These are phyloP conservation scores for Oncorhynchus keta DNA, from an alignment of 2,113 vertebrate species.

Conservation along the genomic window DNA sequence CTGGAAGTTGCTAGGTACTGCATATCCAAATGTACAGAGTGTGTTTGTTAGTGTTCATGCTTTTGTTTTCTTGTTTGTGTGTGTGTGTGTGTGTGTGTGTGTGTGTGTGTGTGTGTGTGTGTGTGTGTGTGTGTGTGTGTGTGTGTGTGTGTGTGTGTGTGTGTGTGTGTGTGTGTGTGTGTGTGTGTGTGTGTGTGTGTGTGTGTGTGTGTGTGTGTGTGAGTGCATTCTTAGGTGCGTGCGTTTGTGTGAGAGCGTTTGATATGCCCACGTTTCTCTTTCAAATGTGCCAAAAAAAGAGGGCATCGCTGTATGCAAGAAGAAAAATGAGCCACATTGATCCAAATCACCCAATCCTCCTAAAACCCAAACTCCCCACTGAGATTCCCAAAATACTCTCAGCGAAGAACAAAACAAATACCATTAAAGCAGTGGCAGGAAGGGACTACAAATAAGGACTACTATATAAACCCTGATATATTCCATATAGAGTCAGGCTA, in stretches of 20 bases:
- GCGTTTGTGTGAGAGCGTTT: background rate
- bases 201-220: background rate
- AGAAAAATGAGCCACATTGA: slow-evolving; percentile 27
- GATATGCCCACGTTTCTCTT: slow-evolving; percentile 10
- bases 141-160: background rate
- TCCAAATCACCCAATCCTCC: slow-evolving; percentile 19
- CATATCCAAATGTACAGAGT: background rate
- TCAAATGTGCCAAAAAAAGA: slow-evolving; percentile 24
- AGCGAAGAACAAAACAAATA: slow-evolving; percentile 11
- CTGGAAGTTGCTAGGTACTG: background rate
- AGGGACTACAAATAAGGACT: slow-evolving; percentile 4
- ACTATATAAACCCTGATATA: background rate
- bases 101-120: background rate
- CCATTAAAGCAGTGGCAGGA: slow-evolving; percentile 9
- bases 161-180: background rate
- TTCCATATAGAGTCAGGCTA: too few species aligned
- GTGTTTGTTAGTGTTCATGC: background rate
- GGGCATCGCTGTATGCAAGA: slow-evolving; percentile 11
- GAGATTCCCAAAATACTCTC: slow-evolving; percentile 20
- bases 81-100: background rate
- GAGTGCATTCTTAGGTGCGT: background rate
- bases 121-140: background rate
- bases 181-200: background rate
- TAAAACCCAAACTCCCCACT: slow-evolving; percentile 17
- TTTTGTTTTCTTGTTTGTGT: background rate